Base-by-base conservation (phyloP, 2,888 invertebrate species). In the Itoplectis maculator region DNA sequence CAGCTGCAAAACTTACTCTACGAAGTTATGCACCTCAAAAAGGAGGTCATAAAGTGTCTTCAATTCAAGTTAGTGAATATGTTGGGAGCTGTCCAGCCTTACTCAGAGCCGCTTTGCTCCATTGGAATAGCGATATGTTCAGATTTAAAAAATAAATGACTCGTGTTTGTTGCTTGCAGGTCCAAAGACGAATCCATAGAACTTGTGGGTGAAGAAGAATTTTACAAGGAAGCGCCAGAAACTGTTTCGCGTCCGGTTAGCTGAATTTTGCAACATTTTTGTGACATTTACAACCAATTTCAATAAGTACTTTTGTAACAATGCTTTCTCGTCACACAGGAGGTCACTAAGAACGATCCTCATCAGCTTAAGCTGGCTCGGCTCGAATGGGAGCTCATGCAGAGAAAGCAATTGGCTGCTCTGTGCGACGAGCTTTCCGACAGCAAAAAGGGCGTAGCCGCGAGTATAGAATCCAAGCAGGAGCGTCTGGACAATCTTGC, bases 131-230 rank as follows among this genome's bases (percentile, higher is more conserved):
- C n/a, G n/a, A n/a, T n/a, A n/a, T n/a, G n/a, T n/a, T n/a, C n/a
- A n/a, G n/a, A n/a, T n/a, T n/a, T n/a, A n/a, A n/a, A n/a, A n/a
- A n/a, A n/a, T 79, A 35, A 63, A 61, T 68, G 47, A 11, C 7
- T 42, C 29, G 7, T 63, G 54, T 49, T 84, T 81, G 6, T 78
- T 84, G 88, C 9, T 9, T 49, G 15, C 89, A 96, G 96, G 91
- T 98, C 98, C 9, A 97, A 97, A 92, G 98, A 99, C 94, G 98
- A 98, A 93, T 96, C 96, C 90, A 98, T 99, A 88, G 97, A 98
- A 89, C 94, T 99, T 68, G 96, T 99, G 0, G 93, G 97, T 0
- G 94, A 97, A 69, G 96, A 97, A 78, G 97, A 98, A 89, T 99
- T 99, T 92, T 96, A 96, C 89, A 94, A 94, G 88, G 95, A 96